These are phyloP conservation scores for Camponotus pennsylvanicus DNA, from an alignment of 1,140 invertebrate genomes.

Conservation along the genomic window DNA sequence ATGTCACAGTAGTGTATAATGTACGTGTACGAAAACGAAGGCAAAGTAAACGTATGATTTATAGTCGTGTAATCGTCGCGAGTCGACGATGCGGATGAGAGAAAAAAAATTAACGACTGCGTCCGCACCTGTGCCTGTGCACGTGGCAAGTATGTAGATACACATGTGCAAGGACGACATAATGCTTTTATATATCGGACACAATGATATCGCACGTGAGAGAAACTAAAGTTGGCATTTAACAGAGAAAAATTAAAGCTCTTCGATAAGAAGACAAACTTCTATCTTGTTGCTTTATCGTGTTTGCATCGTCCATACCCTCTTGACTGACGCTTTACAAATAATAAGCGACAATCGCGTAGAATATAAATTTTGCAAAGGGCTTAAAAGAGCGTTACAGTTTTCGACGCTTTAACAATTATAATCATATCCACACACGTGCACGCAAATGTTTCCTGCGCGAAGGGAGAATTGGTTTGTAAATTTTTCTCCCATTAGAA, in stretches of 20 bases:
- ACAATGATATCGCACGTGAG: neutral
- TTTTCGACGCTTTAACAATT: conserved; percentile 9
- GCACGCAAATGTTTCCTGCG: no score
- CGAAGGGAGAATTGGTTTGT: no score
- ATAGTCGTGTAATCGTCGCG: conserved; percentile 53
- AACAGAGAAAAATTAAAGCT: conserved; percentile 27
- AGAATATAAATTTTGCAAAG: neutral
- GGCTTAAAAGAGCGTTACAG: neutral
- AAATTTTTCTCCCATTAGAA: conserved; percentile 6
- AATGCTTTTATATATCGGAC: conserved; percentile 22
- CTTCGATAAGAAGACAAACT: neutral
- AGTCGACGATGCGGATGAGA: conserved; percentile 20
- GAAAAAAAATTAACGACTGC: conserved; percentile 52
- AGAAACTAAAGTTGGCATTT: neutral
- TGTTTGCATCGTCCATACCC: neutral
- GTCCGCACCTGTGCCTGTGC: conserved; percentile 53
- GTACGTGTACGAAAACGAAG: conserved; percentile 25
- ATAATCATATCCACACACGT: neutral
- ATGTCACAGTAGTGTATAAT: conserved; percentile 28
- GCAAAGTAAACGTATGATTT: conserved; percentile 51
- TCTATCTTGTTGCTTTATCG: neutral
- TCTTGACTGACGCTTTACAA: neutral
- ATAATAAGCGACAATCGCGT: conserved; percentile 6
- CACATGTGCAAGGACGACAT: conserved; percentile 5
- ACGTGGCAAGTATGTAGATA: conserved; percentile 40